Evolutionary conservation across 2,797 vertebrate genomes (phyloP), one percentile per base, ranked within the genome.

Genomic region (Sebastes kiyomatsui): DNA sequence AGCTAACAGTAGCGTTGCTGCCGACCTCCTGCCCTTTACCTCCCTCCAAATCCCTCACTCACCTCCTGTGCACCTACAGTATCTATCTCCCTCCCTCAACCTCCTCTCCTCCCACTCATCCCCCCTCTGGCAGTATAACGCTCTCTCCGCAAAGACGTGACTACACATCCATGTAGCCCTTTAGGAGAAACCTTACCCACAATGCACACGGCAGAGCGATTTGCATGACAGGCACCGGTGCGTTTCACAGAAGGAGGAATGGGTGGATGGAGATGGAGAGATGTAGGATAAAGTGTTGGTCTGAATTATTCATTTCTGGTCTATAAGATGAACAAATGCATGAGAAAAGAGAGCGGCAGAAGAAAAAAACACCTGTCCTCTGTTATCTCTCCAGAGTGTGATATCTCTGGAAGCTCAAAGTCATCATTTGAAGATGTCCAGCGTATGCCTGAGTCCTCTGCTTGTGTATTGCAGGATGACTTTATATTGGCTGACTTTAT

Each of bases 131-230:
- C 62, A 49, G 77, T 71, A 25, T 52, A 20, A 62, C 20, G 35
- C 87, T 87, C 79, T 80, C 74, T 65, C 55, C 64, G 82, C 85
- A 77, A 80, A 91, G 81, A 85, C 90, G 88, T 95, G 94, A 94
- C 92, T 68, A 55, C 85, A 95, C 94, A 95, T 95, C 90, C 75
- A 62, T 38, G 68, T 54, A 80, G 86, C 87, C 92, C 86, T 93
- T 93, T 93, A 95, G 84, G 77, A 87, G 54, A 81, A 85, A 72
- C 82, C 79, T 74, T 77, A 82, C 59, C 83, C 87, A 81, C 69
- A 72, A 77, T 82, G 82, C 77, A 66, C 80, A 72, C 5, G 35
- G 60, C 25, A 38, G 27, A 56, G 23, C 18, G 4, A 93, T 94
- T 93, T 93, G 89, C 92, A 93, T 93, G 82, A 58, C 82, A 80